These are phyloP conservation scores for Diplosoma virens DNA, from an alignment of 23 tunicate genomes.

Conservation along the genomic window DNA sequence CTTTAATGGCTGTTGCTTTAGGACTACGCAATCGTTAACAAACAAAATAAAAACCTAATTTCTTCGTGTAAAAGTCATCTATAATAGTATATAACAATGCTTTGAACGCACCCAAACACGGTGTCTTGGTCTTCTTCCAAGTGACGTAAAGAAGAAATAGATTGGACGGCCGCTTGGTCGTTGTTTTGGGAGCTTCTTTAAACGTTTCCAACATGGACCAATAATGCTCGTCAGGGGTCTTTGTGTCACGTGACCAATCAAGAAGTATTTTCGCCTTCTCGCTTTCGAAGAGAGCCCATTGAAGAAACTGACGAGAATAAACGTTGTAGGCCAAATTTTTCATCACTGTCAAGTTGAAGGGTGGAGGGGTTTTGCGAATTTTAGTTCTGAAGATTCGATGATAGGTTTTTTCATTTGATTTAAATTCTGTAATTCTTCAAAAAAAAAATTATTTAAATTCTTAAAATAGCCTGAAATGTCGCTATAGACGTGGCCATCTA, in stretches of 20 bases:
- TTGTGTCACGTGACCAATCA: constrained; percentile 66
- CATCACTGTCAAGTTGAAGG: constrained; percentile 52
- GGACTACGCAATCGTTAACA: too few relatives aligned
- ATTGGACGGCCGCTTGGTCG: not conserved
- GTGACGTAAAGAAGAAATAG: constrained; percentile 3
- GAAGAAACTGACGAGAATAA: constrained; percentile 43
- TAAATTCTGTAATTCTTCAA: too few relatives aligned
- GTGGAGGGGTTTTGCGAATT: constrained; percentile 48
- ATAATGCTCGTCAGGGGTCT: constrained; percentile 69
- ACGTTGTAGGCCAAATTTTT: constrained; percentile 73
- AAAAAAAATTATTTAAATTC: too few relatives aligned
- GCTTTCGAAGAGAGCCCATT: constrained; percentile 56
- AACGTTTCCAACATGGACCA: constrained; percentile 55
- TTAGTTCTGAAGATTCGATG: too few relatives aligned
- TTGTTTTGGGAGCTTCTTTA: constrained; percentile 50
- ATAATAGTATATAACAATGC: not conserved
- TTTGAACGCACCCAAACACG: not conserved
- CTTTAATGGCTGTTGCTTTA: too few relatives aligned
- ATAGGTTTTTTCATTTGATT: too few relatives aligned
- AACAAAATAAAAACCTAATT: too few relatives aligned
- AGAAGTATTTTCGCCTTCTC: constrained; percentile 40
- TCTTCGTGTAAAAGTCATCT: too few relatives aligned
- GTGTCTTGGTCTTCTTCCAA: not conserved
- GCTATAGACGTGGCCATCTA: too few relatives aligned
- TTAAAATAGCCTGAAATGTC: too few relatives aligned